These are phyloP conservation scores for Iphiclides podalirius DNA, from an alignment of 2,888 invertebrate genomes.

Conservation along the genomic window DNA sequence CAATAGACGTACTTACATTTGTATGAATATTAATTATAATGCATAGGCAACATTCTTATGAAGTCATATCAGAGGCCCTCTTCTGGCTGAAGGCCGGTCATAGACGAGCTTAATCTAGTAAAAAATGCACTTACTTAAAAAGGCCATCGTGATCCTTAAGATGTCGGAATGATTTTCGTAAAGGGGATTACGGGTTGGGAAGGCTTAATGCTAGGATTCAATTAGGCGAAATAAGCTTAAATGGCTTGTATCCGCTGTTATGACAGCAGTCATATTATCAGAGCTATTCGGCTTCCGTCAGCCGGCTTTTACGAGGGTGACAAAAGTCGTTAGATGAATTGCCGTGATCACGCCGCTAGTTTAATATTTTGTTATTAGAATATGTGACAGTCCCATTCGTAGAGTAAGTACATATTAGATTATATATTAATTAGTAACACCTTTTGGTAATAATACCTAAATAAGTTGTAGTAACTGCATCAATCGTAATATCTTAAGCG, in stretches of 20 bases:
- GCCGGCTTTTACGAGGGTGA: slow-evolving; percentile 43
- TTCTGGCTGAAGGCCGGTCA: background rate
- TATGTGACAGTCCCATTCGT: slow-evolving; percentile 11
- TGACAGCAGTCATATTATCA: slow-evolving; percentile 75
- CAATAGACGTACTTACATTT: too few relatives aligned
- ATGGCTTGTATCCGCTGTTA: slow-evolving; percentile 74
- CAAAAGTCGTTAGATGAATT: slow-evolving; percentile 42
- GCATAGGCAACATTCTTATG: too few relatives aligned
- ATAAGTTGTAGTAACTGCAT: too few relatives aligned
- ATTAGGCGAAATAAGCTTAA: slow-evolving; percentile 79
- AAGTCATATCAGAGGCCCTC: background rate
- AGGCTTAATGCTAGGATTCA: slow-evolving; percentile 76
- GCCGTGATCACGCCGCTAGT: slow-evolving; percentile 27
- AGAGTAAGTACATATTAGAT: too few relatives aligned
- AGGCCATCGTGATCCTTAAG: slow-evolving; percentile 54
- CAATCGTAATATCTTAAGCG: too few relatives aligned
- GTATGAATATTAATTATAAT: too few relatives aligned
- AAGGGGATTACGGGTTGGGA: slow-evolving; percentile 72
- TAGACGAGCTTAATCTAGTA: background rate
- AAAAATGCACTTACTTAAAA: slow-evolving; percentile 42
- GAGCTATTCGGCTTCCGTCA: slow-evolving; percentile 57
- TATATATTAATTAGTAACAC: too few relatives aligned
- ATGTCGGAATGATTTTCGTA: slow-evolving; percentile 71
- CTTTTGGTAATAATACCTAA: too few relatives aligned
- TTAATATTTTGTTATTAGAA: slow-evolving; percentile 20